These are phyloP conservation scores for Morinoia aosen DNA, from an alignment of 2,888 invertebrate species.

Conservation along the genomic window DNA sequence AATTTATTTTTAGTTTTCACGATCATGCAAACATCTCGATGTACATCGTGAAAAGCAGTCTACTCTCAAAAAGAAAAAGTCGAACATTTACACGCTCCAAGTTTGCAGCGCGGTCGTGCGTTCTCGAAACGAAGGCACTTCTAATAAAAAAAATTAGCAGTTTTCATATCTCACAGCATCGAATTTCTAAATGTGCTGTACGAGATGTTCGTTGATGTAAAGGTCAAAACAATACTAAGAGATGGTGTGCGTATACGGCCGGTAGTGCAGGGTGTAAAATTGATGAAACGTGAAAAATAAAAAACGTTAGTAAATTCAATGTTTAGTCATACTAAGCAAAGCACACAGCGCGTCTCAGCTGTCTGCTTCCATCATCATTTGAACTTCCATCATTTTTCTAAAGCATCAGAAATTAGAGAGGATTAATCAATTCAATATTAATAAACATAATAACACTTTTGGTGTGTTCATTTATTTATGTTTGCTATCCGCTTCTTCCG, in stretches of 20 bases:
- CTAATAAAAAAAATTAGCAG: not conserved
- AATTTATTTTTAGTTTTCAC: too few species aligned
- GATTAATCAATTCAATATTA: too few species aligned
- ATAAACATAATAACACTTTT: too few species aligned
- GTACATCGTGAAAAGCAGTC: not conserved
- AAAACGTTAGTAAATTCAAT: not conserved
- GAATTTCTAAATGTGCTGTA: not conserved
- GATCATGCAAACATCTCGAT: too few species aligned
- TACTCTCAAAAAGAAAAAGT: not conserved
- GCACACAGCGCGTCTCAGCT: not conserved
- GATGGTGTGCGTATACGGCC: not conserved
- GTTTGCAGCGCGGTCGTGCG: not conserved
- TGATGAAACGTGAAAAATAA: not conserved
- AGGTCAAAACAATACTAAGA: not conserved
- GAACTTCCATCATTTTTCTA: too few species aligned
- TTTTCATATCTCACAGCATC: not conserved
- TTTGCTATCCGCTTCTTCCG: too few species aligned
- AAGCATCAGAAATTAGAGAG: too few species aligned
- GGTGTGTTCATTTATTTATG: too few species aligned
- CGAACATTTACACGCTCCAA: not conserved
- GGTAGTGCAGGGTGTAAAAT: not conserved
- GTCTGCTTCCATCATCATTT: not conserved
- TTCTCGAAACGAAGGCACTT: not conserved
- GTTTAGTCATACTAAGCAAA: not conserved
- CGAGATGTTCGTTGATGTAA: not conserved